These are phyloP conservation scores for Cyrtonyx montezumae DNA, from an alignment of 2,113 vertebrate genomes.

Conservation along the genomic window DNA sequence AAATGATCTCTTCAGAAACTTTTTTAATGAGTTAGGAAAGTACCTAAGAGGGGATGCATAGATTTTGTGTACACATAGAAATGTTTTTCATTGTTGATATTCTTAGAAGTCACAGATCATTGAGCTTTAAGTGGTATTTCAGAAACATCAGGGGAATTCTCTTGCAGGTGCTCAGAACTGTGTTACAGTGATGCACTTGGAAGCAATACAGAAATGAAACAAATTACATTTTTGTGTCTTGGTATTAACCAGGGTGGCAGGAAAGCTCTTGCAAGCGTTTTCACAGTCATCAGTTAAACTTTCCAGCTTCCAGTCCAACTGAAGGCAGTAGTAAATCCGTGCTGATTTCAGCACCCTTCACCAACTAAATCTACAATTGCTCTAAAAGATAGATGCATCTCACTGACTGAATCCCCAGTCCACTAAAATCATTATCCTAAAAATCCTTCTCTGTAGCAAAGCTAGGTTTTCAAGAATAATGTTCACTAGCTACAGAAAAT, in stretches of 20 bases:
- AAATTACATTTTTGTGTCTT: constrained; percentile 1
- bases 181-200: background rate
- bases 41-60: background rate
- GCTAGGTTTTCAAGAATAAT: background rate
- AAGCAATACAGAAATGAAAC: background rate
- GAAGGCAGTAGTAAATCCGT: background rate
- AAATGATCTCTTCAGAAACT: background rate
- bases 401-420: background rate
- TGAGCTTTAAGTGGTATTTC: background rate
- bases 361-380: background rate
- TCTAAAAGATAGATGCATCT: background rate
- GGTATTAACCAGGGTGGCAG: background rate
- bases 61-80: background rate
- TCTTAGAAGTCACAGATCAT: background rate
- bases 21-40: background rate
- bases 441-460: background rate
- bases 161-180: background rate
- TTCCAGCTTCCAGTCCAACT: background rate
- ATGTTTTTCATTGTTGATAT: background rate
- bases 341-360: background rate
- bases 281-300: background rate
- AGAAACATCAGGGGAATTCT: background rate
- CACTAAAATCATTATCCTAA: background rate
- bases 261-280: background rate
- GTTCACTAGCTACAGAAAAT: background rate